phyloP scores from a whole-genome alignment of 2,113 vertebrate genomes.

The Syrrhaptes paradoxus region DNA sequence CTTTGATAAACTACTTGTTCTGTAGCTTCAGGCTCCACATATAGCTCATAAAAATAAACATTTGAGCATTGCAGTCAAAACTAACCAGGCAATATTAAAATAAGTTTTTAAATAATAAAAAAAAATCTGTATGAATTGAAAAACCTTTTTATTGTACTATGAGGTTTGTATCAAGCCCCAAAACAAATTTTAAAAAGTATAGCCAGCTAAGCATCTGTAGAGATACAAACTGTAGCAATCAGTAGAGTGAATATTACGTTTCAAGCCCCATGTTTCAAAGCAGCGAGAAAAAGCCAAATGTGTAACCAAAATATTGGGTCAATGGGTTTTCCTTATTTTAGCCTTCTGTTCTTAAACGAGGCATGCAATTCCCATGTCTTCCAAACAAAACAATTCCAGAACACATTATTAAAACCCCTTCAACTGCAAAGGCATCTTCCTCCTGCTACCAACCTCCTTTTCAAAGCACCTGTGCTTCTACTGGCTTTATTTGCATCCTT shows the following conservation, averaged over 20 bases:
- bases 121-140: background rate
- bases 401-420: background rate
- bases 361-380: background rate
- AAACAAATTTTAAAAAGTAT: fast-evolving
- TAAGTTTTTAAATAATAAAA: background rate
- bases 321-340: background rate
- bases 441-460: background rate
- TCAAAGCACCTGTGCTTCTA: background rate
- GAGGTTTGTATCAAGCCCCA: background rate
- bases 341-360: background rate
- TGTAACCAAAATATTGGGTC: fast-evolving
- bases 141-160: background rate
- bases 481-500: background rate
- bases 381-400: background rate
- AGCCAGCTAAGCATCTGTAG: background rate
- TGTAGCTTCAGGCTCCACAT: background rate
- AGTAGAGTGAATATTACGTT: background rate
- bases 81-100: background rate
- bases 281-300: background rate
- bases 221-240: background rate
- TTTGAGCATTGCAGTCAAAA: background rate
- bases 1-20: background rate
- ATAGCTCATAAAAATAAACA: background rate
- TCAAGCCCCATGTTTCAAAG: background rate
- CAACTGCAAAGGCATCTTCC: background rate